Percentiles rank a stretch among this genome's conserved stretches.
Conservation (phyloP, 2,113 vertebrate genomes). For the Xenopus laevis region DNA sequence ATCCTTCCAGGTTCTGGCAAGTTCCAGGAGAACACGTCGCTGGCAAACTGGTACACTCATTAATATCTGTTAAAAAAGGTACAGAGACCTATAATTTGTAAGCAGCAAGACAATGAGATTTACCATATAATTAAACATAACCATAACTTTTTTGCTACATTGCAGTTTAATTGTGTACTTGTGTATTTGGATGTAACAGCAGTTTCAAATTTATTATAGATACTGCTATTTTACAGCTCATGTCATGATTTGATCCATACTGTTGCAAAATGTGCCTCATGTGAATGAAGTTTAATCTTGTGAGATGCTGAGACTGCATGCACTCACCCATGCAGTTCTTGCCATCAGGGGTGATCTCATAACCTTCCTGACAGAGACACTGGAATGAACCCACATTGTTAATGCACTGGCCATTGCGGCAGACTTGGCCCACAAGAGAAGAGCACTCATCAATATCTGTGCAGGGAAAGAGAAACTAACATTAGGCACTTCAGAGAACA, state of each 20-base stretch:
- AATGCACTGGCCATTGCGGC: conserved; percentile 84
- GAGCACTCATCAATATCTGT: conserved; percentile 85
- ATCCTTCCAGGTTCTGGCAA: conserved; percentile 90
- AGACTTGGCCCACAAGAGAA: conserved; percentile 80
- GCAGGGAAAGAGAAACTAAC: neutral
- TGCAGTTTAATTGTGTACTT: too few relatives aligned
- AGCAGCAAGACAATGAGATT: neutral
- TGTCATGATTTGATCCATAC: too few relatives aligned
- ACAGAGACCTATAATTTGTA: neutral
- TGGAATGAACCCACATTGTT: conserved; percentile 87
- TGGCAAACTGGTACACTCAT: conserved; percentile 80
- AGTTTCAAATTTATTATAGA: too few relatives aligned
- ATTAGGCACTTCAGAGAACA: too few relatives aligned
- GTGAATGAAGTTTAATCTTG: too few relatives aligned
- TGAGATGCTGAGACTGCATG: rapidly evolving
- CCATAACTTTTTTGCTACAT: too few relatives aligned
- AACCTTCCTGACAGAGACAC: conserved; percentile 89
- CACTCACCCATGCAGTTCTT: conserved; percentile 88
- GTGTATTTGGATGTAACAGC: too few relatives aligned
- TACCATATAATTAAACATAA: too few relatives aligned
- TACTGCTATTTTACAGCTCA: too few relatives aligned
- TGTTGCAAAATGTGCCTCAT: too few relatives aligned
- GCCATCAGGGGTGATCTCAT: conserved; percentile 79
- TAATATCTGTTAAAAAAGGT: conserved; percentile 69
- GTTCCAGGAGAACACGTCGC: conserved; percentile 87